Evolutionary conservation across 1,140 invertebrate genomes (phyloP).

Genomic region (Drosophila sp.): DNA sequence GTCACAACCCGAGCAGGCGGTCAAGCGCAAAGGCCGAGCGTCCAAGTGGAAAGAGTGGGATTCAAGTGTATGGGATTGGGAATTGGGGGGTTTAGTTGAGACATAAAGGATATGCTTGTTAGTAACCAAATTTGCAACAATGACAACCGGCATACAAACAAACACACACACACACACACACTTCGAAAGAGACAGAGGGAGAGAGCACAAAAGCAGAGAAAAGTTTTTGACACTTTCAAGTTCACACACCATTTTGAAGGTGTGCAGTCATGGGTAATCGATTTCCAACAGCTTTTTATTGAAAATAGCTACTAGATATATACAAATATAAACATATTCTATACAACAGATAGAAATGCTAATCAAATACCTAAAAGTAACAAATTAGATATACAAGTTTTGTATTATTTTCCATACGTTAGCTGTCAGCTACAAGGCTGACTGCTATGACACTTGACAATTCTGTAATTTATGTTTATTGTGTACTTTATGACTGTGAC

Average conservation of each 20-base stretch:
- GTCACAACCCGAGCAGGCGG: slow-evolving; percentile 57
- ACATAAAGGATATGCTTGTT: slow-evolving; percentile 67
- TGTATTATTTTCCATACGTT: neutral
- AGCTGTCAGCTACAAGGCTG: neutral
- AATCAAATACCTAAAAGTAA: slow-evolving; percentile 18
- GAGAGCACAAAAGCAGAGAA: neutral
- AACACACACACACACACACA: neutral
- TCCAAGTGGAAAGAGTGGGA: slow-evolving; percentile 56
- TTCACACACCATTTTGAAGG: slow-evolving; percentile 16
- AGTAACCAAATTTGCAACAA: slow-evolving; percentile 55
- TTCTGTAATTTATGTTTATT: neutral
- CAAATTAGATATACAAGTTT: neutral
- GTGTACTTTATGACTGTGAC: no score
- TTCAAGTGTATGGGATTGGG: neutral
- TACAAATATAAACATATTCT: slow-evolving; percentile 19
- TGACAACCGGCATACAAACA: slow-evolving; percentile 18
- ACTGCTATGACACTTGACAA: slow-evolving; percentile 6
- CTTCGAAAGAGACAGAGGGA: no score
- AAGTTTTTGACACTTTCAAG: slow-evolving; percentile 44
- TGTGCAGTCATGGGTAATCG: slow-evolving; percentile 16
- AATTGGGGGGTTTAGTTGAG: neutral
- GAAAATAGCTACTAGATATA: neutral
- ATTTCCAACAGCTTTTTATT: slow-evolving; percentile 17
- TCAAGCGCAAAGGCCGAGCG: slow-evolving; percentile 67
- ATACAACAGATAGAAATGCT: slow-evolving; percentile 27